A percentile compares a stretch with the other conserved stretches of the same genome.
These are phyloP conservation scores for Diplodus sargus DNA, from an alignment of 2,797 vertebrate species.

Conservation along the genomic window DNA sequence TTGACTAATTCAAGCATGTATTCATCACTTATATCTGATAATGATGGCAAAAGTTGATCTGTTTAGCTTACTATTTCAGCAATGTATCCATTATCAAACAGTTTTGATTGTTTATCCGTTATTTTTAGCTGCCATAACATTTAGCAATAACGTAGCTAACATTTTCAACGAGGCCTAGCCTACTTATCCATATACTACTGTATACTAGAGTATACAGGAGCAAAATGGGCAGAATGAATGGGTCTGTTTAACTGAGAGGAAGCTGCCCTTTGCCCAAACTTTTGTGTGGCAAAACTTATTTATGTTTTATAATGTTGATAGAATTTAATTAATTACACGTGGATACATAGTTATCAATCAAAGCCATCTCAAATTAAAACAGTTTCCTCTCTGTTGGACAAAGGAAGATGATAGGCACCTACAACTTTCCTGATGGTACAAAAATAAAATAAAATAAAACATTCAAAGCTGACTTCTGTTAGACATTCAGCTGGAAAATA, in stretches of 20 bases:
- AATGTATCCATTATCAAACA: neutral
- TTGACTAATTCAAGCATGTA: neutral
- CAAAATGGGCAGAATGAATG: neutral
- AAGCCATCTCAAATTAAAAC: neutral
- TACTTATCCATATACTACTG: no score
- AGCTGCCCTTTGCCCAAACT: neutral
- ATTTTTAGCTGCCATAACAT: neutral
- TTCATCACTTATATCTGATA: neutral
- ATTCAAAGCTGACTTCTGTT: conserved; percentile 4
- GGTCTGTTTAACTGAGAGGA: neutral
- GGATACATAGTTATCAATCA: neutral
- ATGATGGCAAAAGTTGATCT: no score
- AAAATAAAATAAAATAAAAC: neutral
- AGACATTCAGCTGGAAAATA: conserved; percentile 3
- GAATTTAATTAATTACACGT: neutral
- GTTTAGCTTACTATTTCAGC: neutral
- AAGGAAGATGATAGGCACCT: neutral
- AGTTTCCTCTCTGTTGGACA: neutral
- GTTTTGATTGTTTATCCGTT: no score
- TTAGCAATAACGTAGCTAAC: neutral
- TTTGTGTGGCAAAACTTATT: neutral
- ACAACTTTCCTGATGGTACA: no score
- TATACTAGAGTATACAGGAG: neutral
- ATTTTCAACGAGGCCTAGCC: neutral
- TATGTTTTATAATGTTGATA: neutral